Evolutionary conservation across 2,797 vertebrate genomes (phyloP).

Genomic region (Sibirionetta formosa): DNA sequence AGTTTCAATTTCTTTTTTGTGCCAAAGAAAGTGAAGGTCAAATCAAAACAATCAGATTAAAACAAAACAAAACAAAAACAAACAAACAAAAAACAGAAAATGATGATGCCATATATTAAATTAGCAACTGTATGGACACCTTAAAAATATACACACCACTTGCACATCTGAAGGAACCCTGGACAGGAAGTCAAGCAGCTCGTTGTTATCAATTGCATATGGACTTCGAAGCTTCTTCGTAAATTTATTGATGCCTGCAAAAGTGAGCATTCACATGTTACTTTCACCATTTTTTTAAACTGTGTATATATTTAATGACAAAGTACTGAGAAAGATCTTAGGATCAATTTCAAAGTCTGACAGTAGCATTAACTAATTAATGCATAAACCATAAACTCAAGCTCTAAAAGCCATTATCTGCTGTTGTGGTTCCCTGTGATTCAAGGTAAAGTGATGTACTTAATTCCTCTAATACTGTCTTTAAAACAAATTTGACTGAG

Average conservation of each 20-base stretch:
- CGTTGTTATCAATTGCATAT: slow-evolving; percentile 96
- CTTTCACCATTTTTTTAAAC: background rate
- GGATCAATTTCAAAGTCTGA: background rate
- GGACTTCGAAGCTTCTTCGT: slow-evolving; percentile 98
- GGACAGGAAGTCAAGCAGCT: slow-evolving; percentile 97
- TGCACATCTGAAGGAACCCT: slow-evolving; percentile 97
- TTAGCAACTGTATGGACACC: background rate
- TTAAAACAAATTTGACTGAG: background rate
- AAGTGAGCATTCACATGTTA: slow-evolving; percentile 58
- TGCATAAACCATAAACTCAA: background rate
- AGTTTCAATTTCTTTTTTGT: background rate
- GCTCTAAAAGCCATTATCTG: background rate
- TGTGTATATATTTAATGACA: background rate
- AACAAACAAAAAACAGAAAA: background rate
- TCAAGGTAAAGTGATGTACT: background rate
- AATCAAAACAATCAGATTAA: background rate
- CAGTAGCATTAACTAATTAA: background rate
- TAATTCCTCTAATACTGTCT: background rate
- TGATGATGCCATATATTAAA: background rate
- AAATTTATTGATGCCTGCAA: slow-evolving; percentile 97
- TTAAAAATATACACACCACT: slow-evolving; percentile 88
- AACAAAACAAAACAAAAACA: background rate
- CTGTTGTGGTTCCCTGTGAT: background rate
- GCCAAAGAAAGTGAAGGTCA: background rate
- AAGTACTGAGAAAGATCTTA: background rate